Percentiles rank a stretch among this genome's conserved stretches.
Evolutionary conservation across 2,797 vertebrate genomes (phyloP).

Genomic region (Notamacropus eugenii): DNA sequence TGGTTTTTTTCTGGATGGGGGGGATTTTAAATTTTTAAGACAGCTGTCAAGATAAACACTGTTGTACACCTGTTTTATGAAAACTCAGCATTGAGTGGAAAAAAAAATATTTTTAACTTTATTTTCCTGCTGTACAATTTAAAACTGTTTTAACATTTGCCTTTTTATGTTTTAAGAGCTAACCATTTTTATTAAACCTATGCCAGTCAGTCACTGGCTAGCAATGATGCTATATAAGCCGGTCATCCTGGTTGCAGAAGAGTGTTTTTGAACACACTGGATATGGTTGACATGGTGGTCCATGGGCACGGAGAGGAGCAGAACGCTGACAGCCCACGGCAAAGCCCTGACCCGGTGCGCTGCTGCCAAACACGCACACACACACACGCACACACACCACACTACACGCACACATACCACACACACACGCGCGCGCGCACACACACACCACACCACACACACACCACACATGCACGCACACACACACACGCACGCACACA

Average conservation of each 20-base stretch:
- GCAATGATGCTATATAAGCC: conserved; percentile 82
- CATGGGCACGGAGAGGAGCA: conserved; percentile 81
- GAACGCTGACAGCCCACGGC: conserved; percentile 81
- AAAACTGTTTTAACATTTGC: conserved; percentile 90
- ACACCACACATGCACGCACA: conserved; percentile 67
- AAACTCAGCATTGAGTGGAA: conserved; percentile 87
- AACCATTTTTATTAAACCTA: conserved; percentile 89
- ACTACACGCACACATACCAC: conserved; percentile 62
- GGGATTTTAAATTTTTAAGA: conserved; percentile 89
- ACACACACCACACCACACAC: too few relatives aligned
- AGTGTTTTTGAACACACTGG: conserved; percentile 89
- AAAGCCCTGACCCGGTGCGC: conserved; percentile 85
- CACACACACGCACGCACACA: conserved; percentile 75
- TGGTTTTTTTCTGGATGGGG: conserved; percentile 85
- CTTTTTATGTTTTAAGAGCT: conserved; percentile 90
- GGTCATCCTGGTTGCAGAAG: conserved; percentile 84
- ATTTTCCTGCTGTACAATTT: conserved; percentile 92
- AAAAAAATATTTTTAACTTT: conserved; percentile 90
- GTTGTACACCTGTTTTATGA: conserved; percentile 89
- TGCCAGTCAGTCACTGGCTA: conserved; percentile 85
- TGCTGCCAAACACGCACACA: conserved; percentile 85
- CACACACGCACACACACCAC: conserved; percentile 51
- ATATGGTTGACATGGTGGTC: conserved; percentile 87
- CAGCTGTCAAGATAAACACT: conserved; percentile 87
- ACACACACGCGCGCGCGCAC: conserved; percentile 69